Conservation (phyloP, 1,140 invertebrate genomes). For the Zaprionus tsacasi region DNA sequence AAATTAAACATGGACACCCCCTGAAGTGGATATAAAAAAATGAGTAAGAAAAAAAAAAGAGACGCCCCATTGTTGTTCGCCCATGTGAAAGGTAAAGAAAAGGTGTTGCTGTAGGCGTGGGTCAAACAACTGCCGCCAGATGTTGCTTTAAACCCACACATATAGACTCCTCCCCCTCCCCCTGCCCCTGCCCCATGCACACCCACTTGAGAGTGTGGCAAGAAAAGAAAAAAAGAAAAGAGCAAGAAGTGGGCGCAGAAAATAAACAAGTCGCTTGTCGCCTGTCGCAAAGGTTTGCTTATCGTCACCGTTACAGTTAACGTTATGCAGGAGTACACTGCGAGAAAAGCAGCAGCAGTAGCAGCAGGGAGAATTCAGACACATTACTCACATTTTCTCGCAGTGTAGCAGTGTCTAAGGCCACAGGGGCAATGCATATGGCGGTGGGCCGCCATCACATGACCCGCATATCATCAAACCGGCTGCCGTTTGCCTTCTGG, state of each 20-base stretch:
- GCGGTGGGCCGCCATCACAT: slow-evolving; percentile 65
- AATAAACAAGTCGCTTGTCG: slow-evolving; percentile 74
- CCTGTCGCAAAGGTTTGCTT: slow-evolving; percentile 63
- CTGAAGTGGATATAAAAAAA: background rate
- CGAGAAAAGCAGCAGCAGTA: slow-evolving; percentile 18
- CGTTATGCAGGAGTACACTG: slow-evolving; percentile 46
- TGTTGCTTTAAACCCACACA: slow-evolving; percentile 68
- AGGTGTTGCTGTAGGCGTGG: slow-evolving; percentile 49
- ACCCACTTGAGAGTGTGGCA: slow-evolving; percentile 57
- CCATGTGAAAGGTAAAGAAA: slow-evolving; percentile 16
- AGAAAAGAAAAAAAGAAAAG: slow-evolving; percentile 18
- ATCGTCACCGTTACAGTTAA: slow-evolving; percentile 67
- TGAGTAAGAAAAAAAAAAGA: background rate
- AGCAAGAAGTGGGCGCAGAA: slow-evolving; percentile 49
- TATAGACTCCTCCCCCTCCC: slow-evolving; percentile 16
- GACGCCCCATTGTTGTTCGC: slow-evolving; percentile 37
- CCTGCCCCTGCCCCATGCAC: slow-evolving; percentile 9
- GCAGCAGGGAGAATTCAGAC: background rate
- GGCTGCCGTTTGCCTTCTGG: slow-evolving; percentile 77
- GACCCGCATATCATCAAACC: slow-evolving; percentile 73
- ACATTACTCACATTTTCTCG: slow-evolving; percentile 29
- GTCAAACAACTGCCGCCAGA: slow-evolving; percentile 54
- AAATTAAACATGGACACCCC: slow-evolving; percentile 59
- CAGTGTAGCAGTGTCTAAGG: slow-evolving; percentile 46
- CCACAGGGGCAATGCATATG: slow-evolving; percentile 52